phyloP scores from a whole-genome alignment of 2,888 invertebrate species.

The Heliconius charithonia region DNA sequence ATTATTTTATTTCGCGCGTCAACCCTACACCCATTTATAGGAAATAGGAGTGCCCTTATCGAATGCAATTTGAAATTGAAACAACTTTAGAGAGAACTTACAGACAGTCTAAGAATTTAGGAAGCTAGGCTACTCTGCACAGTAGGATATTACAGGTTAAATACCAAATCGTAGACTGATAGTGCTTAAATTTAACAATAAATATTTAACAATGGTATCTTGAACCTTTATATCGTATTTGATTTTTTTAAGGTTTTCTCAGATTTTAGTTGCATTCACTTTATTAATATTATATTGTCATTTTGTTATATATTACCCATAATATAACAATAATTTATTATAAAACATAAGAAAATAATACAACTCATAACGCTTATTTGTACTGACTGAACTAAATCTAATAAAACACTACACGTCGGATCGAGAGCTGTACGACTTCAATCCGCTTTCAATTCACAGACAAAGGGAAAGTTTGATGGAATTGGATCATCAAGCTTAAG shows the following conservation, averaged over 20 bases:
- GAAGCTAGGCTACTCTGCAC: neutral
- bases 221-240: too few relatives aligned
- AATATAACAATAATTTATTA: neutral
- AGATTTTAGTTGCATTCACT: too few relatives aligned
- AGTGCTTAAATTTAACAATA: neutral
- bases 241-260: too few relatives aligned
- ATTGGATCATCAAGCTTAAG: slow-evolving; percentile 58
- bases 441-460: slow-evolving; percentile 67
- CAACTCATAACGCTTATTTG: neutral
- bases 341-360: neutral
- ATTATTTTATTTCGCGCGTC: neutral
- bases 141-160: neutral
- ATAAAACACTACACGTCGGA: slow-evolving; percentile 64
- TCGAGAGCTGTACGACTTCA: slow-evolving; percentile 61
- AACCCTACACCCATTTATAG: too few relatives aligned
- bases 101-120: slow-evolving; percentile 18
- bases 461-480: slow-evolving; percentile 72
- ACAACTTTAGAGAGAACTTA: slow-evolving; percentile 19
- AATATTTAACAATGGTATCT: neutral
- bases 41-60: neutral
- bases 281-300: too few relatives aligned
- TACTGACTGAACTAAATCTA: slow-evolving; percentile 43
- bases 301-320: neutral
- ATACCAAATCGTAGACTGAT: neutral
- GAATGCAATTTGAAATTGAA: slow-evolving; percentile 14